phyloP scores from a whole-genome alignment of 2,113 vertebrate species.

The Haplochromis burtoni region DNA sequence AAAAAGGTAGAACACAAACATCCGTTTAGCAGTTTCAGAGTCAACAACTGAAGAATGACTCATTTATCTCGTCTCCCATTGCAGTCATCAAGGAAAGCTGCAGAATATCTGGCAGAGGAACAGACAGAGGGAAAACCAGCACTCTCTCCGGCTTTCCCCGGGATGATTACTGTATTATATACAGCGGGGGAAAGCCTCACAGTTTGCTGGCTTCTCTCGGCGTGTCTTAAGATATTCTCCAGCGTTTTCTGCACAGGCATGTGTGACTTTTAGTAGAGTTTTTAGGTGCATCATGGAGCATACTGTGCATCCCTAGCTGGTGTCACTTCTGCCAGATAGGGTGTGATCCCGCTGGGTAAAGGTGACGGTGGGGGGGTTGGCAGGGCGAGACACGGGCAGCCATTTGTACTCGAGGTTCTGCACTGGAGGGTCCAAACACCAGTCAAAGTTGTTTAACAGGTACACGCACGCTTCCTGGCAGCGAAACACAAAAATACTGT shows the following conservation, averaged over 20 bases:
- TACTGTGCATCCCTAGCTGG: neutral
- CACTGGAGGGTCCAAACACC: slow-evolving; percentile 48
- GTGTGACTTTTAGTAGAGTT: neutral
- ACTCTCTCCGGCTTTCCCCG: slow-evolving; percentile 10
- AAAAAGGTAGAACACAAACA: neutral
- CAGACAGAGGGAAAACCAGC: neutral
- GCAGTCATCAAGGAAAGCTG: neutral
- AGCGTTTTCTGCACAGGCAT: neutral
- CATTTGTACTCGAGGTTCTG: slow-evolving; percentile 60
- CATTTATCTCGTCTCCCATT: neutral
- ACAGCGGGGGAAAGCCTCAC: neutral
- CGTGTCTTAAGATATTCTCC: neutral
- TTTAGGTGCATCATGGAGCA: neutral
- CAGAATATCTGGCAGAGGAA: slow-evolving; percentile 15
- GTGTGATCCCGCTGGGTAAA: slow-evolving; percentile 32
- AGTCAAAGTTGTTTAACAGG: slow-evolving; percentile 51
- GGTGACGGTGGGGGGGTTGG: slow-evolving; percentile 10
- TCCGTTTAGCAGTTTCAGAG: neutral
- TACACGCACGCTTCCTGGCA: slow-evolving; percentile 45
- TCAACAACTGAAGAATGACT: neutral
- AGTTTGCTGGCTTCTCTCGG: neutral
- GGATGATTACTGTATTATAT: neutral
- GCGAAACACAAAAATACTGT: neutral
- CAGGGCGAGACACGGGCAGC: slow-evolving; percentile 60
- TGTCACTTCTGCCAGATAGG: neutral